Conservation (phyloP, 2,888 invertebrate genomes). For the Byasa hedistus region DNA sequence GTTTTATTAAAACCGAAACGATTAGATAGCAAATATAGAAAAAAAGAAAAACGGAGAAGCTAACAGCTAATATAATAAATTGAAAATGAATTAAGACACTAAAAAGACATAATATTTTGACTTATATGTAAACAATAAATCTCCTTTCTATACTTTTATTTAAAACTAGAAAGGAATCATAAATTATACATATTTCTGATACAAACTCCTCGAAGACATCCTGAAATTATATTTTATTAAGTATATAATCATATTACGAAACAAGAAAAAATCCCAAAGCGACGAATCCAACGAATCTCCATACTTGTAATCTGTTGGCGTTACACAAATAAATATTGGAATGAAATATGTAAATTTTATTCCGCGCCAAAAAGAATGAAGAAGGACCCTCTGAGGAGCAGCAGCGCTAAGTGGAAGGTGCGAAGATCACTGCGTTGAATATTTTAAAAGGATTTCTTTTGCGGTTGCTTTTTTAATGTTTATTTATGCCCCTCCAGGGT, state of each 20-base stretch:
- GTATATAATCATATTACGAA: background rate
- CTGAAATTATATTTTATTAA: background rate
- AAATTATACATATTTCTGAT: too few relatives aligned
- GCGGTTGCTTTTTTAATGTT: slow-evolving; percentile 64
- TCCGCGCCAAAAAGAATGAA: slow-evolving; percentile 44
- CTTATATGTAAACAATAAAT: too few relatives aligned
- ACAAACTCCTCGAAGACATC: too few relatives aligned
- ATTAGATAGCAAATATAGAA: too few relatives aligned
- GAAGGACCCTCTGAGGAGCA: slow-evolving; percentile 42
- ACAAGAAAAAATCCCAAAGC: slow-evolving; percentile 39
- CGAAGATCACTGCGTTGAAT: slow-evolving; percentile 51
- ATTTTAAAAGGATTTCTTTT: slow-evolving; percentile 60
- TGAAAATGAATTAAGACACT: too few relatives aligned
- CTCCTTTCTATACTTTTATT: too few relatives aligned
- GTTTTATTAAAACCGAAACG: too few relatives aligned
- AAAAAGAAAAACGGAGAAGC: too few relatives aligned
- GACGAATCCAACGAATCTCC: slow-evolving; percentile 54
- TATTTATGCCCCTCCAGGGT: slow-evolving; percentile 58
- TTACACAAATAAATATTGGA: slow-evolving; percentile 55
- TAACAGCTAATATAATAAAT: too few relatives aligned
- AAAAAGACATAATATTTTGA: too few relatives aligned
- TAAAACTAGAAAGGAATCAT: too few relatives aligned
- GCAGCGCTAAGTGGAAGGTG: slow-evolving; percentile 54
- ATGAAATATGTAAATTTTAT: slow-evolving; percentile 67
- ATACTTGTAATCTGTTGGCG: slow-evolving; percentile 60